Percentiles rank a stretch among this genome's conserved stretches.
Evolutionary conservation across 2,113 vertebrate species (phyloP).

Genomic region (Syrrhaptes paradoxus): DNA sequence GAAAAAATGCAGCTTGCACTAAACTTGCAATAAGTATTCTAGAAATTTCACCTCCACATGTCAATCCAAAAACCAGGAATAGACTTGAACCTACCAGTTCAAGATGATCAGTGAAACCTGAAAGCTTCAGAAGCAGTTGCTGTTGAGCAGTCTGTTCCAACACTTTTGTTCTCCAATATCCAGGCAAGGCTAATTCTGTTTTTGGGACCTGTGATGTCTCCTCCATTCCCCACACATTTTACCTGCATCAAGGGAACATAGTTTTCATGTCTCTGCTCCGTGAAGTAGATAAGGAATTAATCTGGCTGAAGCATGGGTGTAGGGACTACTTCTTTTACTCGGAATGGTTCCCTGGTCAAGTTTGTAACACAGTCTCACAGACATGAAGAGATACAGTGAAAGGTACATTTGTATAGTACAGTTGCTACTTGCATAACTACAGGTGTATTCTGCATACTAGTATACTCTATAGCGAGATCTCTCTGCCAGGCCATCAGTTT

Average conservation of each 20-base stretch:
- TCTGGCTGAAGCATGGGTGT: background rate
- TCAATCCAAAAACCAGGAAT: background rate
- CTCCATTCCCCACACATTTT: background rate
- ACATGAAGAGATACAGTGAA: background rate
- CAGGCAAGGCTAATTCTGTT: background rate
- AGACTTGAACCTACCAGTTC: background rate
- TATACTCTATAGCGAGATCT: background rate
- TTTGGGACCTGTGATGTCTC: background rate
- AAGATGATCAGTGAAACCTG: background rate
- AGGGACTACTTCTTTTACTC: background rate
- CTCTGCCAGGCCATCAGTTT: background rate
- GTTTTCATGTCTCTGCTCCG: background rate
- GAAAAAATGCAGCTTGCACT: background rate
- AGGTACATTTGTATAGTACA: background rate
- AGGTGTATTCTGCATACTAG: background rate
- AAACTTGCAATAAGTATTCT: background rate
- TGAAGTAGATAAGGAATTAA: background rate
- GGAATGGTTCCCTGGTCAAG: background rate
- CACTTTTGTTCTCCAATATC: background rate
- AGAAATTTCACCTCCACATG: background rate
- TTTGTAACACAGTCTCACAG: background rate
- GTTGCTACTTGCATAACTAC: background rate
- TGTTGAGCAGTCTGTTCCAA: background rate
- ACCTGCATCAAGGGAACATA: background rate
- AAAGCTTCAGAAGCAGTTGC: background rate